These are phyloP conservation scores for Hirtodrosophila alboralis DNA, from an alignment of 2,888 invertebrate species.

Conservation along the genomic window DNA sequence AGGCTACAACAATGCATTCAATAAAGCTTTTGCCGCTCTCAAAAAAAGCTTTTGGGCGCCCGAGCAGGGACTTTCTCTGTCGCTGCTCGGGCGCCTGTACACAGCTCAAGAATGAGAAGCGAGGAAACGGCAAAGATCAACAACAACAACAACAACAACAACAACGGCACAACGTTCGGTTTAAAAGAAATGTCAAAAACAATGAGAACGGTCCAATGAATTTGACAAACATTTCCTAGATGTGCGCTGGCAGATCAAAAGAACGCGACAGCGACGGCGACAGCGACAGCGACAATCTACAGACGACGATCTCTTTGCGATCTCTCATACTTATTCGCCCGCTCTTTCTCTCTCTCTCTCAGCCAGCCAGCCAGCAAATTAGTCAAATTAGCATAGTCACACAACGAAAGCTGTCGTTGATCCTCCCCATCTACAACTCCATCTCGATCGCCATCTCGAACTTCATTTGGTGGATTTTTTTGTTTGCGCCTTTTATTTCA, in stretches of 20 bases:
- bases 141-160: background rate
- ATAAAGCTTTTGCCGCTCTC: conserved; percentile 14
- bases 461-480: conserved; percentile 17
- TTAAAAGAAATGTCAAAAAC: conserved; percentile 84
- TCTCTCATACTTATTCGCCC: conserved; percentile 1
- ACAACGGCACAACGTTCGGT: conserved; percentile 37
- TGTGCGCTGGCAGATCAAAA: conserved; percentile 84
- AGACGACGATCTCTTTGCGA: conserved; percentile 30
- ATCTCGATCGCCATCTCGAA: conserved; percentile 5
- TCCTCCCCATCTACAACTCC: conserved; percentile 21
- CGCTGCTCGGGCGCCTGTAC: too few relatives aligned
- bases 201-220: conserved; percentile 84
- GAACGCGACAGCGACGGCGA: conserved; percentile 67
- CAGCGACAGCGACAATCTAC: conserved; percentile 60
- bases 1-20: conserved; percentile 41
- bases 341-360: background rate
- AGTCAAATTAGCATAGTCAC: conserved; percentile 69
- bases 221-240: conserved; percentile 85
- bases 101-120: conserved; percentile 1
- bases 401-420: conserved; percentile 49
- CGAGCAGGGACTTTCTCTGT: too few relatives aligned
- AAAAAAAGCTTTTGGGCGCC: conserved; percentile 38
- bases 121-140: too few relatives aligned
- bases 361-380: conserved; percentile 48
- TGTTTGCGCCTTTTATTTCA: background rate